These are phyloP conservation scores for Eospalax fontanierii DNA, from an alignment of 2,797 vertebrate genomes.

Conservation along the genomic window DNA sequence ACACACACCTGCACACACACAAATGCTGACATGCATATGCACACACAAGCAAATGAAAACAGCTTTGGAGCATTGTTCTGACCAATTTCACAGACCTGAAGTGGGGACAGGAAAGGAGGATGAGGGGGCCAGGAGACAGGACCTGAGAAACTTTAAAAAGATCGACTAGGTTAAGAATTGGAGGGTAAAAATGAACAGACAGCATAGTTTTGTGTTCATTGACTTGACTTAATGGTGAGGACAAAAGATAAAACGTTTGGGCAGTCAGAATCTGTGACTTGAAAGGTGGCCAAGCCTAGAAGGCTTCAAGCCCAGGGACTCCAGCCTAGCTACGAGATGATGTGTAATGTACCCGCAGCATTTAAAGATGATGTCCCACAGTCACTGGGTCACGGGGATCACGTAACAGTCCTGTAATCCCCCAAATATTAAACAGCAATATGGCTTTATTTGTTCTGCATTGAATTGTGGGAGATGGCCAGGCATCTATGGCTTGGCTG, in stretches of 20 bases:
- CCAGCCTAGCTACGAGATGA: conserved; percentile 34
- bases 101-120: too few species aligned
- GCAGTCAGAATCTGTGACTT: conserved; percentile 83
- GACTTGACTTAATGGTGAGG: conserved; percentile 82
- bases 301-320: neutral
- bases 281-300: conserved; percentile 59
- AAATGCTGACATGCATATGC: neutral
- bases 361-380: neutral
- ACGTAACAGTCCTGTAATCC: conserved; percentile 65
- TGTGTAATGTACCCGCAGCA: conserved; percentile 3
- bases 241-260: conserved; percentile 84
- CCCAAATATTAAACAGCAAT: conserved; percentile 65
- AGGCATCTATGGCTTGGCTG: conserved; percentile 70
- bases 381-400: conserved; percentile 40
- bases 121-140: neutral
- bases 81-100: neutral
- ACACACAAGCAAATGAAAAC: neutral
- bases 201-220: conserved; percentile 76
- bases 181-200: conserved; percentile 81
- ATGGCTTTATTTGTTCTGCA: conserved; percentile 67
- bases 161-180: conserved; percentile 82
- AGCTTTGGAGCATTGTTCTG: neutral
- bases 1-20: neutral
- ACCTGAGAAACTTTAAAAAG: conserved; percentile 68
- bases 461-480: conserved; percentile 29